Evolutionary conservation across 2,888 invertebrate species (phyloP), one percentile per base, ranked within the genome.

Genomic region (Pyrrhia umbra): DNA sequence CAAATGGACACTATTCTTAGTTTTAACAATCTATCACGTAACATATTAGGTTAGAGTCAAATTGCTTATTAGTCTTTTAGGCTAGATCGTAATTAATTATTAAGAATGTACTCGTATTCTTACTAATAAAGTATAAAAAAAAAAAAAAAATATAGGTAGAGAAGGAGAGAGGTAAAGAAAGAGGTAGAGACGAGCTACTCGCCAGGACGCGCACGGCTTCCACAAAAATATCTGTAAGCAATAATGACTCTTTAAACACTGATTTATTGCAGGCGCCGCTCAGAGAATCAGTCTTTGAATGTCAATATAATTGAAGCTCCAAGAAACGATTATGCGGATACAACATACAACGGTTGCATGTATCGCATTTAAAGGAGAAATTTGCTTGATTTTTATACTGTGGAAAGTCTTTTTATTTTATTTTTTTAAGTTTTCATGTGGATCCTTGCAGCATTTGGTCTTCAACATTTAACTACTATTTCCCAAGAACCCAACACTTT

Each of bases 211-310:
- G n/a, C n/a, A n/a, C 34, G 34, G 5, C 8, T n/a, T 34, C 34
- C 13, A 34, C 34, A 4, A 34, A 13, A 2, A 4, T 6, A 8
- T 52, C 9, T 30, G 20, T 34, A 61, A 62, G 46, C 5, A 23
- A 13, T 46, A 15, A 13, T 10, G 34, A 10, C 27, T 54, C 20
- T 40, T 57, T 30, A 16, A 52, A 37, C 20, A 34, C 34, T 47
- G 58, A 51, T 25, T 45, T 8, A 66, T 46, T 55, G 54, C 46
- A 67, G 67, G 73, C 67, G 73, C 69, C 67, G 16, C 20, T 52
- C 25, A 46, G 5, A 18, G 9, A n/a, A 30, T 39, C 55, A 5
- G 40, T 47, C 40, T 25, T 42, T 50, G 72, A 71, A 57, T 72
- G 18, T 39, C 37, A 71, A 57, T 47, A 21, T 50, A 46, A 20